These are phyloP conservation scores for Typhlomys cinereus DNA, from an alignment of 2,113 vertebrate species.

Conservation along the genomic window DNA sequence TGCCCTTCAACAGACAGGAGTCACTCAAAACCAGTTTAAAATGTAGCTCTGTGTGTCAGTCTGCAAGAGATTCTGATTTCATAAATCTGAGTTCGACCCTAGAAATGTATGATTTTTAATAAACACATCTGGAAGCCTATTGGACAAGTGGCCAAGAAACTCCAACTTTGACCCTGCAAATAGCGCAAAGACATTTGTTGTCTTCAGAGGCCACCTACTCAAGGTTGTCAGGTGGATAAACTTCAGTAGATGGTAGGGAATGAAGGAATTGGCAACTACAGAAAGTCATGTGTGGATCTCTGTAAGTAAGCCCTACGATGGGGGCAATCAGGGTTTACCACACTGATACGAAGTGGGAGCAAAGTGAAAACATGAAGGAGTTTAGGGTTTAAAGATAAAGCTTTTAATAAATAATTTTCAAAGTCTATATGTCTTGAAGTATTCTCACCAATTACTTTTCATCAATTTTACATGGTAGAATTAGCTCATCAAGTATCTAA, in stretches of 20 bases:
- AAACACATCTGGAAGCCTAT: background rate
- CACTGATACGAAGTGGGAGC: background rate
- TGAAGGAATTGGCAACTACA: background rate
- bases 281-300: background rate
- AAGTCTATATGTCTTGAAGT: background rate
- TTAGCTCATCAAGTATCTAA: background rate
- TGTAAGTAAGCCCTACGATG: background rate
- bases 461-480: background rate
- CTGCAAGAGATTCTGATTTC: background rate
- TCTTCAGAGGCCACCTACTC: background rate
- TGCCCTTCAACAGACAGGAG: background rate
- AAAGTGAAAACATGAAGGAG: background rate
- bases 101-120: background rate
- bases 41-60: background rate
- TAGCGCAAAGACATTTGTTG: too few species aligned
- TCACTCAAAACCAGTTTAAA: background rate
- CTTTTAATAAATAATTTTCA: background rate
- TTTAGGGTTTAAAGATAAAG: background rate
- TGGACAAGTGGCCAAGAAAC: background rate
- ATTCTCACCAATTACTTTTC: constrained; percentile 2
- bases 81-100: background rate
- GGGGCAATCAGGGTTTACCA: background rate
- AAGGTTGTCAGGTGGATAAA: background rate
- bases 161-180: background rate
- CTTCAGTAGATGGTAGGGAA: background rate